phyloP scores from a whole-genome alignment of 2,113 vertebrate species.

The Vombatus ursinus region DNA sequence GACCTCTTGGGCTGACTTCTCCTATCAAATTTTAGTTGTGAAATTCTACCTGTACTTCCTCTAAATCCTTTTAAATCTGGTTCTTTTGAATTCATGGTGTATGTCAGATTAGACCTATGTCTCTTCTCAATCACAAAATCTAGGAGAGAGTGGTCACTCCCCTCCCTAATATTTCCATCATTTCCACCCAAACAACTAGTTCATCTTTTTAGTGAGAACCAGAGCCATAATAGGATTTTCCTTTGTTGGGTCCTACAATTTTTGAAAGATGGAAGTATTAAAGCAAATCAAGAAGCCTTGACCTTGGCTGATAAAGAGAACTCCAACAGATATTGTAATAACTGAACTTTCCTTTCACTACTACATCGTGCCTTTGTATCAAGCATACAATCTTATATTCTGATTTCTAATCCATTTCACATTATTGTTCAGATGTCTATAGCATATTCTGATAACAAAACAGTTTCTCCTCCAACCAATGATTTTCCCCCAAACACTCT shows the following conservation, averaged over 20 bases:
- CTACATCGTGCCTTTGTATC: background rate
- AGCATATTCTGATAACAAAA: background rate
- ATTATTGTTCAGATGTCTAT: background rate
- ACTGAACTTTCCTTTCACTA: background rate
- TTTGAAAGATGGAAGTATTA: background rate
- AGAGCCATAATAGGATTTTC: background rate
- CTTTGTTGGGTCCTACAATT: background rate
- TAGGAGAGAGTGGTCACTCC: background rate
- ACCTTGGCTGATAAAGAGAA: background rate
- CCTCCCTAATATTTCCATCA: background rate
- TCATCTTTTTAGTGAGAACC: background rate
- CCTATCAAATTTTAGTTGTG: background rate
- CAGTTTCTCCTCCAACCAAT: background rate
- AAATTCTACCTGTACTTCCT: background rate
- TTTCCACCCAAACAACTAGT: background rate
- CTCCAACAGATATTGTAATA: background rate
- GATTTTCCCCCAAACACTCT: background rate
- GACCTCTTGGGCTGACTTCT: background rate
- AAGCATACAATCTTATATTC: background rate
- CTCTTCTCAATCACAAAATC: background rate
- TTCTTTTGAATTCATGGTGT: background rate
- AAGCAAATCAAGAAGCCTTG: background rate
- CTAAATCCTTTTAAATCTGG: background rate
- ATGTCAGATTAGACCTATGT: background rate
- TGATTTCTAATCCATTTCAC: background rate